These are phyloP conservation scores for Seriola rivoliana DNA, from an alignment of 2,113 vertebrate genomes.

Conservation along the genomic window DNA sequence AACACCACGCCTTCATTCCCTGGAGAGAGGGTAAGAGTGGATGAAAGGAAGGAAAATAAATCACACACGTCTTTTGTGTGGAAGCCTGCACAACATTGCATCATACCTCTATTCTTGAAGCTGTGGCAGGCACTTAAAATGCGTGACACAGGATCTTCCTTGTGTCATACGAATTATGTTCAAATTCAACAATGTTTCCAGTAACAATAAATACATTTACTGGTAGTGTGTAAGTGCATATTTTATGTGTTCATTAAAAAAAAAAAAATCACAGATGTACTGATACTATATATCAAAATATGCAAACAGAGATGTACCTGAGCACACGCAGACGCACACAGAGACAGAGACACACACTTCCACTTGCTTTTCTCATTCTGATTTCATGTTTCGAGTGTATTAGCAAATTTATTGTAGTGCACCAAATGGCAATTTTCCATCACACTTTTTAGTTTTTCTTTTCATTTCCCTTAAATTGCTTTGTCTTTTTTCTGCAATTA, in stretches of 20 bases:
- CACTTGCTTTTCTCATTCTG: conserved; percentile 13
- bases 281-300: background rate
- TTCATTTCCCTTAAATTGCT: background rate
- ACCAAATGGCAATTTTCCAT: background rate
- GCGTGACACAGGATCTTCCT: background rate
- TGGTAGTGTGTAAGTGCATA: background rate
- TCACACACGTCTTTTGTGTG: conserved; percentile 23
- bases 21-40: conserved; percentile 69
- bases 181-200: background rate
- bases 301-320: background rate
- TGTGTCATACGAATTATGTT: conserved; percentile 2
- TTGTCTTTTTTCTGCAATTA: background rate
- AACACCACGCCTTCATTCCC: conserved; percentile 98
- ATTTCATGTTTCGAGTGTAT: conserved; percentile 1
- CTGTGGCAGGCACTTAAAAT: conserved; percentile 27
- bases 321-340: background rate
- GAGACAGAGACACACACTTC: background rate
- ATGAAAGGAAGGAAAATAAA: conserved; percentile 32
- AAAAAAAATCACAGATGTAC: too few relatives aligned
- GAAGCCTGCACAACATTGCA: conserved; percentile 21
- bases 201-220: background rate
- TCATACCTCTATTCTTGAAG: conserved; percentile 10
- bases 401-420: background rate
- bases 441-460: background rate
- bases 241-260: background rate